These are phyloP conservation scores for Argyresthia albistria DNA, from an alignment of 2,888 invertebrate genomes.

Conservation along the genomic window DNA sequence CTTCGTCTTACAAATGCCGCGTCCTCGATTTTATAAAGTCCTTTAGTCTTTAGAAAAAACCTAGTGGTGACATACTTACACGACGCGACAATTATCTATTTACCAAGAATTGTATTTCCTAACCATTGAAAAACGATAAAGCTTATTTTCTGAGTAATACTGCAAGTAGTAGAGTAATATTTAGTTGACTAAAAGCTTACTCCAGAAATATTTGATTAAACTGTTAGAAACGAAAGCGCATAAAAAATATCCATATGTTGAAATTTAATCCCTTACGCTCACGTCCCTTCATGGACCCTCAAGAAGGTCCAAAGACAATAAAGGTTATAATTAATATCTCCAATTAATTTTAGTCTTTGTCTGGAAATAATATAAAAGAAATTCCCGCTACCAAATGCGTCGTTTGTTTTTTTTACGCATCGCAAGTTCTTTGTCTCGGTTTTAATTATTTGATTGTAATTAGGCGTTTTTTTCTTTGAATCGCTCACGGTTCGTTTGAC, in stretches of 20 bases:
- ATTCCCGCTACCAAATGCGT: constrained; percentile 17
- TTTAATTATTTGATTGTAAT: constrained; percentile 6
- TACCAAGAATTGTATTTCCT: too few relatives aligned
- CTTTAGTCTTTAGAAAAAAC: not conserved
- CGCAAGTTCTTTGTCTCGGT: constrained; percentile 19
- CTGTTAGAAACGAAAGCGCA: too few relatives aligned
- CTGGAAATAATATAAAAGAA: constrained; percentile 22
- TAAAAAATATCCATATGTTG: constrained; percentile 30
- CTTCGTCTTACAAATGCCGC: constrained; percentile 55
- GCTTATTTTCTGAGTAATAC: too few relatives aligned
- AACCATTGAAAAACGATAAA: too few relatives aligned
- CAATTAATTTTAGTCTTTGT: constrained; percentile 60
- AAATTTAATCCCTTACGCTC: constrained; percentile 22
- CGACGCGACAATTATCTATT: too few relatives aligned
- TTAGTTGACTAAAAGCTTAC: too few relatives aligned
- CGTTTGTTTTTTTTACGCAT: constrained; percentile 21
- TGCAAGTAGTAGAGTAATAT: too few relatives aligned
- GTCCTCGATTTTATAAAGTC: constrained; percentile 39
- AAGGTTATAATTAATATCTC: constrained; percentile 58
- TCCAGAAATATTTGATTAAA: too few relatives aligned
- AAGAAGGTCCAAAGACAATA: constrained; percentile 43
- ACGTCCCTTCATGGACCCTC: constrained; percentile 13
- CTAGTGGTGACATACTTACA: not conserved
- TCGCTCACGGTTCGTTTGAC: not conserved
- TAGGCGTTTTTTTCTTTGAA: not conserved